Percentiles rank a stretch among this genome's conserved stretches.
phyloP scores from a whole-genome alignment of 2,888 invertebrate species.

The Colostygia pectinataria region DNA sequence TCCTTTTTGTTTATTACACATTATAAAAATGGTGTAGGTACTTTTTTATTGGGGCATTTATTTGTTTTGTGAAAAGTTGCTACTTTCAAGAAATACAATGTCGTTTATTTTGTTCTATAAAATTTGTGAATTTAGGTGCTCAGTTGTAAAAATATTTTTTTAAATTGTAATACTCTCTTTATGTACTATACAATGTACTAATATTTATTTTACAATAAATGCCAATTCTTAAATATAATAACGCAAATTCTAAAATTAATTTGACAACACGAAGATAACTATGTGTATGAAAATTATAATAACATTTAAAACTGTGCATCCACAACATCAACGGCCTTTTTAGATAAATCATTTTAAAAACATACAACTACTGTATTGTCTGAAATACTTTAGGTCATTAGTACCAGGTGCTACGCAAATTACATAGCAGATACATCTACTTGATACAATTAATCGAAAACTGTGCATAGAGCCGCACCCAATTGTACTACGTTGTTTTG shows the following conservation, averaged over 20 bases:
- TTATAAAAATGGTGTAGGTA: constrained; percentile 1
- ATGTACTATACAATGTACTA: constrained; percentile 2
- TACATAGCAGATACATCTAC: too few relatives aligned
- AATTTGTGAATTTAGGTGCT: too few relatives aligned
- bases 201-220: constrained; percentile 5
- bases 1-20: constrained; percentile 17
- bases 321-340: neutral
- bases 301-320: neutral
- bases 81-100: too few relatives aligned
- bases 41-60: constrained; percentile 25
- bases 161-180: neutral
- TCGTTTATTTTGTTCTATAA: too few relatives aligned
- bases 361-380: constrained; percentile 13
- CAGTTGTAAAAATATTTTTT: neutral
- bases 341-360: neutral
- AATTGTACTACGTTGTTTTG: too few relatives aligned
- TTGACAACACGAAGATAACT: constrained; percentile 11
- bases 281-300: constrained; percentile 7
- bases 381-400: constrained; percentile 6
- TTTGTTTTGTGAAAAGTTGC: neutral
- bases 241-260: constrained; percentile 7
- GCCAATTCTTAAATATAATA: neutral
- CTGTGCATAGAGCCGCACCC: too few relatives aligned
- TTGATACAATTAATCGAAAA: too few relatives aligned
- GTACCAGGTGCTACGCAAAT: neutral